Base-by-base conservation (phyloP, 2,113 vertebrate species). In the Pygoscelis antarcticus region DNA sequence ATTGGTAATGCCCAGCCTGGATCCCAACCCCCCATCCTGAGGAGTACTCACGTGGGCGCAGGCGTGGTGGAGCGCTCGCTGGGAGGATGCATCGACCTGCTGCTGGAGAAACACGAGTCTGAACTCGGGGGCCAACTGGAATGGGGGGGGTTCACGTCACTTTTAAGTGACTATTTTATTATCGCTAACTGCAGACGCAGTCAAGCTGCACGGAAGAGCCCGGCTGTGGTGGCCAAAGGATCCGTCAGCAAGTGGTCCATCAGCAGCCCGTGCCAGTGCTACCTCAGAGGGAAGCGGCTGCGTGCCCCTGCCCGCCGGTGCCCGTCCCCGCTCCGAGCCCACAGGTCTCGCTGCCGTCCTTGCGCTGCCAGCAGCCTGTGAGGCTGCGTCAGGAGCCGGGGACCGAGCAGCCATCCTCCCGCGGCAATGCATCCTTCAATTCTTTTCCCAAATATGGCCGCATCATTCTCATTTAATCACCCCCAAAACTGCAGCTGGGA, bases 401-500 rank as follows among this genome's bases (percentile, higher is more conserved):
- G 79, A 77, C 32, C 5, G 4, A 83, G 72, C 80, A 90, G 89
- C 34, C 79, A 83, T 68, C 60, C 85, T 90, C 88, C 85, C 7
- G 16, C 6, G 12, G 70, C 49, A 72, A 55, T 0, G 0, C 68
- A 49, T 78, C 93, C 83, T 69, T 85, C 18, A 7, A 66, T 65
- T 90, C 71, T 83, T 95, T 82, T 96, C 74, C 96, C 95, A 94
- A 93, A 96, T 96, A 97, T 72, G 94, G 97, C 70, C 84, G 58
- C 54, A 32, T 36, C 5, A 0, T 85, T 94, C 87, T 85, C 58
- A 3, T 36, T 75, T 76, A 65, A 83, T 94, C 75, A 75, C 96
- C 96, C 95, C 96, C 83, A 96, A 96, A 93, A 96, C 25, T 83
- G 77, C 62, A 85, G 83, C 93, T 76, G 81, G 87, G 91, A 95